Percentiles rank a stretch among this genome's conserved stretches.
Conservation (phyloP, 2,113 vertebrate species). For the Alaudala cheleensis region DNA sequence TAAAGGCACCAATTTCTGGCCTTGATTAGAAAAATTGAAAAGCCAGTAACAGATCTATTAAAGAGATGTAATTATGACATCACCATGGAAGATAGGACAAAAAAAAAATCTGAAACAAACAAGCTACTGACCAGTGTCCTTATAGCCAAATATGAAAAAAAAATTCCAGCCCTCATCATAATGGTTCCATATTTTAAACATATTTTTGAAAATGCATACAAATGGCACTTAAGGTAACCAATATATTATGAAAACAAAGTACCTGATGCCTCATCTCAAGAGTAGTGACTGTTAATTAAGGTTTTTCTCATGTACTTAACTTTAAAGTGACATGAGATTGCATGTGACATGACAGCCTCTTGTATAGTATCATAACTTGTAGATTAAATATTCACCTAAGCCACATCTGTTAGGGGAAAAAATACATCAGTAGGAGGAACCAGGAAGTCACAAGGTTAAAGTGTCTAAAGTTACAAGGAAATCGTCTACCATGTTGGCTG, state of each 20-base stretch:
- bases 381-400: not conserved
- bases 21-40: not conserved
- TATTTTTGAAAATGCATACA: not conserved
- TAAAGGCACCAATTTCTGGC: not conserved
- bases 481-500: not conserved
- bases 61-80: not conserved
- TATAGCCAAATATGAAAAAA: not conserved
- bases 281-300: not conserved
- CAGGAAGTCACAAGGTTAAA: constrained; percentile 21
- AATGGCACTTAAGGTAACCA: not conserved
- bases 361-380: not conserved
- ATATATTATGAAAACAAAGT: not conserved
- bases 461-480: constrained; percentile 18
- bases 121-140: not conserved
- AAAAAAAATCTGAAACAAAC: not conserved
- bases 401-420: not conserved
- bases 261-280: not conserved
- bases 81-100: not conserved
- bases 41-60: not conserved
- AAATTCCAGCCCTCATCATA: not conserved
- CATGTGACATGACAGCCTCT: not conserved
- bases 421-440: not conserved
- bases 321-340: not conserved
- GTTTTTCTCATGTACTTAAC: not conserved
- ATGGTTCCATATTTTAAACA: not conserved